These are phyloP conservation scores for Cardinalis cardinalis DNA, from an alignment of 2,113 vertebrate species.

Conservation along the genomic window DNA sequence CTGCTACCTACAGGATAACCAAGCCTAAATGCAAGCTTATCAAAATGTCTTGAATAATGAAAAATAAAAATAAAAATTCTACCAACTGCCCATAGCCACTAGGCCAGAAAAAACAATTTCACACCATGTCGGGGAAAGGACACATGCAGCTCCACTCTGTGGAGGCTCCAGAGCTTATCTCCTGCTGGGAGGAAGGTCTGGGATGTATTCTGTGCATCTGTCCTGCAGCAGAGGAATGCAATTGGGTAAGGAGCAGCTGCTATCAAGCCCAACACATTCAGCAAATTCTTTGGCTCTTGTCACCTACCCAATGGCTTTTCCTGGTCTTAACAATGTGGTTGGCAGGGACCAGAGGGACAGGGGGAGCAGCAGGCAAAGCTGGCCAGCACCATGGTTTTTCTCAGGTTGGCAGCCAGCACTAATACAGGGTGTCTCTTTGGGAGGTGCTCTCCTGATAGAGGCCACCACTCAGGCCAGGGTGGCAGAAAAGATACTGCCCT, in stretches of 20 bases:
- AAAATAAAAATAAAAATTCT: not conserved
- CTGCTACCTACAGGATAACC: not conserved
- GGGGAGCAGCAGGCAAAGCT: conserved; percentile 28
- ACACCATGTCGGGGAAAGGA: not conserved
- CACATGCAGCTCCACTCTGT: rapidly evolving
- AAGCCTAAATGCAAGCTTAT: not conserved
- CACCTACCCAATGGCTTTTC: conserved; percentile 33
- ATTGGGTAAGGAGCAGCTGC: not conserved
- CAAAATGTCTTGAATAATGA: not conserved
- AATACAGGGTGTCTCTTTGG: not conserved
- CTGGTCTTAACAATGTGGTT: conserved; percentile 21
- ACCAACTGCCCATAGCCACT: not conserved
- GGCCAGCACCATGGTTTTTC: conserved; percentile 31
- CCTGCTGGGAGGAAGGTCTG: not conserved
- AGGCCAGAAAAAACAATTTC: not conserved
- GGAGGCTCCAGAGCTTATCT: not conserved
- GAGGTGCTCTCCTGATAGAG: conserved; percentile 16
- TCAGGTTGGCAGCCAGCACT: conserved; percentile 38
- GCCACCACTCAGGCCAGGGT: not conserved
- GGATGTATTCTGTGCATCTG: not conserved
- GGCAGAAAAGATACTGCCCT: not conserved
- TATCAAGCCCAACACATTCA: conserved; percentile 40
- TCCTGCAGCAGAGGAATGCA: conserved; percentile 29
- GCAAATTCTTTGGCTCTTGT: conserved; percentile 44
- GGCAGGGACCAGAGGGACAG: not conserved